Conservation (phyloP, 1,140 invertebrate species). For the Phenacoccus solenopsis region DNA sequence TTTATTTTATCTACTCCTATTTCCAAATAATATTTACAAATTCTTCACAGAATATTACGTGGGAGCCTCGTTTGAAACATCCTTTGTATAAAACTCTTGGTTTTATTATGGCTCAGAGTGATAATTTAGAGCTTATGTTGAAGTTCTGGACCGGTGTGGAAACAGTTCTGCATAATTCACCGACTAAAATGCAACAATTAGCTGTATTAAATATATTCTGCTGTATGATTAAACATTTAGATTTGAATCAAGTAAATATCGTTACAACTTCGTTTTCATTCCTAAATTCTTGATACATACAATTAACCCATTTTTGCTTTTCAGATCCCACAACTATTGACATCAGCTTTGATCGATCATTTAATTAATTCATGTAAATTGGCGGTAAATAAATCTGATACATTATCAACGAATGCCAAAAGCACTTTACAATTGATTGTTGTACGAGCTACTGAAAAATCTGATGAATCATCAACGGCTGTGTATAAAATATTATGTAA, state of each 20-base stretch:
- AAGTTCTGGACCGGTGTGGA: neutral
- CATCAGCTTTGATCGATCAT: neutral
- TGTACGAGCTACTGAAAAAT: neutral
- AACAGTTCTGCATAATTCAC: neutral
- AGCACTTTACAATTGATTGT: neutral
- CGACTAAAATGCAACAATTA: neutral
- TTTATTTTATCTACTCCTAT: neutral
- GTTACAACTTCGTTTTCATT: too few species aligned
- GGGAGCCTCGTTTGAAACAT: neutral
- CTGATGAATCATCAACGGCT: neutral
- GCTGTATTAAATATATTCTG: neutral
- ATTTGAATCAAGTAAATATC: neutral
- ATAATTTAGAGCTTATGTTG: neutral
- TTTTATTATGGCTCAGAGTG: neutral
- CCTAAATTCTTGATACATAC: neutral
- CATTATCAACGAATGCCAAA: neutral
- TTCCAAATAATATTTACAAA: neutral
- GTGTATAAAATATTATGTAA: constrained; percentile 17
- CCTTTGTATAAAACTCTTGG: neutral
- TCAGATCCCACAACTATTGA: neutral
- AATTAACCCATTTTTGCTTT: neutral
- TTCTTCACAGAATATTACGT: neutral
- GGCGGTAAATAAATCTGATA: neutral
- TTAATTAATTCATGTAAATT: neutral
- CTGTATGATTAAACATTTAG: neutral